Percentiles rank a stretch among this genome's conserved stretches.
phyloP scores from a whole-genome alignment of 2,113 vertebrate species.

The Oenanthe oenanthe region DNA sequence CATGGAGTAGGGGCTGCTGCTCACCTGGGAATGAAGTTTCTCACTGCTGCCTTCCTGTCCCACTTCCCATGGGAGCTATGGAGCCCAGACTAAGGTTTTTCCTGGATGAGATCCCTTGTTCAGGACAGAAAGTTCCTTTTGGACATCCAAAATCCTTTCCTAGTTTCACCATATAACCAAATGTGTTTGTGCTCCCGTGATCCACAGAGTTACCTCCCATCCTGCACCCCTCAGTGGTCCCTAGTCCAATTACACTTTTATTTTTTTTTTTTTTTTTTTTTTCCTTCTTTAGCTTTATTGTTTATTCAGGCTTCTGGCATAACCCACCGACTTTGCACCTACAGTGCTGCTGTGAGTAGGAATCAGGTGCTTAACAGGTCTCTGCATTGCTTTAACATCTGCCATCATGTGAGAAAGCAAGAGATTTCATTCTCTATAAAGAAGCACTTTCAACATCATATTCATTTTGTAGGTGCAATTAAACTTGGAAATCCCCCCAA shows the following conservation, averaged over 20 bases:
- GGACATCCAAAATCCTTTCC: neutral
- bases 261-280: neutral
- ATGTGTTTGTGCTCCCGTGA: fast-evolving
- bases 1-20: neutral
- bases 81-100: neutral
- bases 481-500: neutral
- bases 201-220: neutral
- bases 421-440: neutral
- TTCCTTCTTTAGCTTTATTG: neutral
- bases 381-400: neutral
- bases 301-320: neutral
- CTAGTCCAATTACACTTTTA: fast-evolving
- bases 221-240: neutral
- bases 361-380: neutral
- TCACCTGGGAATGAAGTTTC: fast-evolving
- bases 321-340: neutral
- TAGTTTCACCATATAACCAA: neutral
- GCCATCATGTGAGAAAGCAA: neutral
- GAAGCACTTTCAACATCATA: neutral
- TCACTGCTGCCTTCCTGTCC: neutral
- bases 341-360: neutral
- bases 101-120: fast-evolving
- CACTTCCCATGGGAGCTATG: fast-evolving
- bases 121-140: neutral
- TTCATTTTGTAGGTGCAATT: neutral